A percentile compares a stretch with the other conserved stretches of the same genome.
Evolutionary conservation across 2,888 invertebrate species (phyloP).

Genomic region (Phlogophora meticulosa): DNA sequence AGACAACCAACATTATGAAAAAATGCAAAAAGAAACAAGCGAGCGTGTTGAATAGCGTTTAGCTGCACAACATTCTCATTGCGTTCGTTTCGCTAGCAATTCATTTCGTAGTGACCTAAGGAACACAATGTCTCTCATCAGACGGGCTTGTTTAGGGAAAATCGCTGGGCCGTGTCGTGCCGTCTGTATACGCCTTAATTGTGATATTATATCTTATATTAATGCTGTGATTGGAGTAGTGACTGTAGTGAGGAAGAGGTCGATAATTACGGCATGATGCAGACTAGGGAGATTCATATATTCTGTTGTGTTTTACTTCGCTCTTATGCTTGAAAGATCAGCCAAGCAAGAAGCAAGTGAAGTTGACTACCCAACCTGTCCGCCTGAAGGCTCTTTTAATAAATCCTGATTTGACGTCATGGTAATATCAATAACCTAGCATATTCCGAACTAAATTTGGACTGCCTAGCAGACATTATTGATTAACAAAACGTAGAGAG

Average conservation of each 20-base stretch:
- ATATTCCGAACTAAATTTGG: too few relatives aligned
- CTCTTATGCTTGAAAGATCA: too few relatives aligned
- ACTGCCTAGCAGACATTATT: too few relatives aligned
- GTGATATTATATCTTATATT: constrained; percentile 65
- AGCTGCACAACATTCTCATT: constrained; percentile 59
- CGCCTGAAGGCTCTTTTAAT: too few relatives aligned
- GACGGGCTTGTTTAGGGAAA: constrained; percentile 85
- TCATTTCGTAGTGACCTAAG: constrained; percentile 65
- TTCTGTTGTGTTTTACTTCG: too few relatives aligned
- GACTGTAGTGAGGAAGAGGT: neutral
- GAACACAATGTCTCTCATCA: constrained; percentile 86
- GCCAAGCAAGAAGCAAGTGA: too few relatives aligned
- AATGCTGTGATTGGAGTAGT: constrained; percentile 11
- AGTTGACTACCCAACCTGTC: too few relatives aligned
- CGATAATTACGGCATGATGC: neutral
- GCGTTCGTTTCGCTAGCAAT: constrained; percentile 56
- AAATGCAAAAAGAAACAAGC: constrained; percentile 47
- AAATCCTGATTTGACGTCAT: too few relatives aligned
- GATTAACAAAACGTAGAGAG: too few relatives aligned
- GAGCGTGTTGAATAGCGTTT: constrained; percentile 54
- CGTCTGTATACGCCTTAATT: constrained; percentile 80
- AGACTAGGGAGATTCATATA: too few relatives aligned
- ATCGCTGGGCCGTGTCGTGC: constrained; percentile 65
- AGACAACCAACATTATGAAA: constrained; percentile 40
- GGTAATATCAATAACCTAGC: too few relatives aligned